These are phyloP conservation scores for Chionomys nivalis DNA, from an alignment of 2,113 vertebrate species.

Conservation along the genomic window DNA sequence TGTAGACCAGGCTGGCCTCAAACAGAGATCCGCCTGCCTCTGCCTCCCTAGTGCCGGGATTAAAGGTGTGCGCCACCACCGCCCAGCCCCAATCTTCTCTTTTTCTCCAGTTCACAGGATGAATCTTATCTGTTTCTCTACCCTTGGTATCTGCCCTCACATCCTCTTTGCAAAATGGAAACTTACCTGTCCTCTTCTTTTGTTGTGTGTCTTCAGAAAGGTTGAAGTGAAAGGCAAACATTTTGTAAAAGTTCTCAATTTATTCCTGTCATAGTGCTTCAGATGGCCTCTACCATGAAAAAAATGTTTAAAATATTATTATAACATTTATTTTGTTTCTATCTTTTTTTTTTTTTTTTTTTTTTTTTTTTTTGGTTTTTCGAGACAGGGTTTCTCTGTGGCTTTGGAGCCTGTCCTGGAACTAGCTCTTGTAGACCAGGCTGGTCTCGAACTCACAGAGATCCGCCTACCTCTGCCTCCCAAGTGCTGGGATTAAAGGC, in stretches of 20 bases:
- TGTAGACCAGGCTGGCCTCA: too few relatives aligned
- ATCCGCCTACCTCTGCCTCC: too few relatives aligned
- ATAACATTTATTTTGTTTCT: conserved; percentile 46
- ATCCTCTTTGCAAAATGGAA: conserved; percentile 49
- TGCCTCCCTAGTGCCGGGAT: too few relatives aligned
- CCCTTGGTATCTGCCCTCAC: neutral
- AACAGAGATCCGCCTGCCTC: too few relatives aligned
- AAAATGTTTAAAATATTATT: neutral
- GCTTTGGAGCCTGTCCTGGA: too few relatives aligned
- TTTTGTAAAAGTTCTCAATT: conserved; percentile 35
- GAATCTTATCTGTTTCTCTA: neutral
- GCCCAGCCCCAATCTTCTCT: neutral
- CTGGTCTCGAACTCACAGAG: too few relatives aligned
- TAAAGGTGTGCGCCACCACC: too few relatives aligned
- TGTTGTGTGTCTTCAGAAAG: conserved; percentile 58
- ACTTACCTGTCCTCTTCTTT: conserved; percentile 14
- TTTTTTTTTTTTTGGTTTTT: too few relatives aligned
- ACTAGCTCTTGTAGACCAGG: too few relatives aligned
- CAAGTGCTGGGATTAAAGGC: too few relatives aligned
- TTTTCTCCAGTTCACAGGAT: neutral
- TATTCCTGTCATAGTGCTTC: conserved; percentile 25
- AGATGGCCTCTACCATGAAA: conserved; percentile 20
- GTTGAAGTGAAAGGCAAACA: conserved; percentile 1
- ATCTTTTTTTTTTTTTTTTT: too few relatives aligned
- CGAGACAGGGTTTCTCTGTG: too few relatives aligned